phyloP scores from a whole-genome alignment of 2,797 vertebrate genomes.

The Periparus ater region DNA sequence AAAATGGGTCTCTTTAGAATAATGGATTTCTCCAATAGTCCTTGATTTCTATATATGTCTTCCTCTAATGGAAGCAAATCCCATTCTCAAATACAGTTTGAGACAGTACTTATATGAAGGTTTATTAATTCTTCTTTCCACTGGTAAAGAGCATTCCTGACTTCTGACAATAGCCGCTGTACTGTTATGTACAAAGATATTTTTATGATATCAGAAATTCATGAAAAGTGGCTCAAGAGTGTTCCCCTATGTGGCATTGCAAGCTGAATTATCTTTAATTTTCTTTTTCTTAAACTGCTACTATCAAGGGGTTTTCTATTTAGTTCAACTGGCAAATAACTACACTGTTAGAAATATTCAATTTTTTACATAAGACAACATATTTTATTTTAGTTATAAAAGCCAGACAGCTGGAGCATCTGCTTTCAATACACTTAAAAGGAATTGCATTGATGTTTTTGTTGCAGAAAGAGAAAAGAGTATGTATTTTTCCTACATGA shows the following conservation, averaged over 20 bases:
- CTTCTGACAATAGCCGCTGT: not conserved
- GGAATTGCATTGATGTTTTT: not conserved
- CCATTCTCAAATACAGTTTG: not conserved
- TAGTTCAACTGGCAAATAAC: not conserved
- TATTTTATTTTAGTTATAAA: conserved; percentile 4
- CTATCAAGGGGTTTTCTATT: not conserved
- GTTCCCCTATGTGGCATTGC: not conserved
- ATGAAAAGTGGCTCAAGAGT: not conserved
- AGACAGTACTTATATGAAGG: not conserved
- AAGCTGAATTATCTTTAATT: not conserved
- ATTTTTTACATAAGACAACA: not conserved
- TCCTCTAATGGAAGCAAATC: not conserved
- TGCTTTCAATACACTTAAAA: conserved; percentile 30
- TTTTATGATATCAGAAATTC: not conserved
- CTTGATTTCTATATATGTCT: not conserved
- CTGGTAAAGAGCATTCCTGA: not conserved
- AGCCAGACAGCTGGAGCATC: not conserved
- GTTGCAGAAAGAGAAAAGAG: not conserved
- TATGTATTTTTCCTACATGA: not conserved
- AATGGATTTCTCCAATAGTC: not conserved
- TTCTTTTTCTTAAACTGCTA: not conserved
- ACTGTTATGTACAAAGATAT: not conserved
- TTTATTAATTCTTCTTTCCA: not conserved
- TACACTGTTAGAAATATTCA: not conserved
- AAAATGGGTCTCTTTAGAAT: not conserved